Evolutionary conservation across 1,140 invertebrate species (phyloP).

Genomic region (Zaprionus taronus): DNA sequence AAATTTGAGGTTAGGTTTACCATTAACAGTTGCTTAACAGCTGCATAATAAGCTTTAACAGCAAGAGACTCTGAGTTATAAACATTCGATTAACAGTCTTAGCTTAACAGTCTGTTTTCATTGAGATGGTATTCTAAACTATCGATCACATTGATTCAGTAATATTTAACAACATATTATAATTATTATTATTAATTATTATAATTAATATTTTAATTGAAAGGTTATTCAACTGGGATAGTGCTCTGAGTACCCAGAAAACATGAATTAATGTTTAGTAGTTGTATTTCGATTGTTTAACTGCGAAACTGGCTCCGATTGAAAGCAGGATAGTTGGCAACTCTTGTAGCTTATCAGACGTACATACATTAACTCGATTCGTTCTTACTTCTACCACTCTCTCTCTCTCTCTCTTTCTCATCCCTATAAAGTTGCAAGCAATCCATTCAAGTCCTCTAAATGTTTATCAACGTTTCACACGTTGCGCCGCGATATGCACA

Average conservation of each 20-base stretch:
- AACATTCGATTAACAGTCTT: too few relatives aligned
- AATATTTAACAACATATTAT: too few relatives aligned
- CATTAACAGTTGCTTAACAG: not conserved
- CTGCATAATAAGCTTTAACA: not conserved
- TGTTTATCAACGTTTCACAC: slow-evolving; percentile 54
- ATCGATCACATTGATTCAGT: not conserved
- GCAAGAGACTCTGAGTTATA: too few relatives aligned
- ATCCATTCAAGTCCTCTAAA: slow-evolving; percentile 44
- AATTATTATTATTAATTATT: too few relatives aligned
- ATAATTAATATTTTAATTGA: too few relatives aligned
- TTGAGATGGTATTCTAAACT: not conserved
- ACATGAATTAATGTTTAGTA: too few relatives aligned
- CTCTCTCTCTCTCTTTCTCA: not conserved
- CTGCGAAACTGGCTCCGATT: not conserved
- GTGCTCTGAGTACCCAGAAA: fast-evolving
- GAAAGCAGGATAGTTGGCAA: not conserved
- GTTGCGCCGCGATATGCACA: slow-evolving; percentile 52
- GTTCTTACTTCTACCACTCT: not conserved
- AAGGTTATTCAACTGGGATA: too few relatives aligned
- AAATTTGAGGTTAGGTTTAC: too few relatives aligned
- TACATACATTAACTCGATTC: not conserved
- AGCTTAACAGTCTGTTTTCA: not conserved
- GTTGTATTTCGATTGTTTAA: not conserved
- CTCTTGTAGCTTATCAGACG: not conserved
- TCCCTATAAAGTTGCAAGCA: slow-evolving; percentile 14